Percentiles rank a stretch among this genome's conserved stretches.
phyloP scores from a whole-genome alignment of 2,797 vertebrate species.

The Tragelaphus oryx region DNA sequence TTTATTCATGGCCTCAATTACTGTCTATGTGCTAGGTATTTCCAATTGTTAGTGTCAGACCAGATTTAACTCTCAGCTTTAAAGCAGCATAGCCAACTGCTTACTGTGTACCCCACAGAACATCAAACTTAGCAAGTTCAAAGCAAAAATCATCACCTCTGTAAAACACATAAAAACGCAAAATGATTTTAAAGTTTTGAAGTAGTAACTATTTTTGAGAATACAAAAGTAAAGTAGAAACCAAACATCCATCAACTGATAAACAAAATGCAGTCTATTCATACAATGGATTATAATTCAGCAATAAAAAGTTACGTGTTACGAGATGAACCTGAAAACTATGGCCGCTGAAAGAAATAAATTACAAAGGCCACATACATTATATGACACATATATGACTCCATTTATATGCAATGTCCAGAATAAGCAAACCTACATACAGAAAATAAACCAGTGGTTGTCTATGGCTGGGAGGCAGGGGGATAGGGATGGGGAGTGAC shows the following conservation, averaged over 20 bases:
- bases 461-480: neutral
- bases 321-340: neutral
- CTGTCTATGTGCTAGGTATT: neutral
- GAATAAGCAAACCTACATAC: neutral
- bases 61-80: neutral
- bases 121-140: neutral
- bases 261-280: neutral
- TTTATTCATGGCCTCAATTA: neutral
- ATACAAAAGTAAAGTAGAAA: conserved; percentile 1
- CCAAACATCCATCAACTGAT: neutral
- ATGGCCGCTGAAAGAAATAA: neutral
- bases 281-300: neutral
- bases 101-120: neutral
- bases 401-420: neutral
- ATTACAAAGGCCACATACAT: neutral
- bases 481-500: neutral
- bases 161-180: neutral
- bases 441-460: neutral
- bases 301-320: neutral
- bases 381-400: neutral
- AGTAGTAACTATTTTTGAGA: conserved; percentile 5
- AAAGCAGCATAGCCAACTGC: neutral
- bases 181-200: conserved; percentile 25
- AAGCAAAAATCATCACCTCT: neutral
- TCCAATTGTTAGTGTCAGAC: neutral